Base-by-base conservation (phyloP, 1,140 invertebrate genomes). In the Penaeus japonicus region DNA sequence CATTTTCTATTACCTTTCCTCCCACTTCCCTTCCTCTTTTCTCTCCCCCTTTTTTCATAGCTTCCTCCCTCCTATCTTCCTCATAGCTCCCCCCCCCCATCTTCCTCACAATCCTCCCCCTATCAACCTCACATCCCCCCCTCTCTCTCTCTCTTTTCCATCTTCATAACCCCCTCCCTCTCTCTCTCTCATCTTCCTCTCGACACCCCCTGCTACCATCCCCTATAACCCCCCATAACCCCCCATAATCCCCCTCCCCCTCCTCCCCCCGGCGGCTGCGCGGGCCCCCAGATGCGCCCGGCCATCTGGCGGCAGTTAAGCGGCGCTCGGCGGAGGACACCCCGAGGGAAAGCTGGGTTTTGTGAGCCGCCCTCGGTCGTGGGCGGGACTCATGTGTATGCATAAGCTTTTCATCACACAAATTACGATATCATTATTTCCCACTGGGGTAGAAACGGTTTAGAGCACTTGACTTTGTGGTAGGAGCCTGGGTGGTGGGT, bases 401-500 rank as follows among this genome's bases (percentile, higher is more conserved):
- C 65, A 87, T 87, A 87, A 87, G 86, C 86, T 75, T 87, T 87
- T 87, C 86, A 87, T 87, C 86, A 87, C 57, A 75, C 62, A 87
- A 82, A 87, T 87, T 87, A 87, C 86, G 86, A 87, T 87, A 87
- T 87, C 86, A 87, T 87, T 87, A 87, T 83, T 87, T 87, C 65
- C 86, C 27, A 24, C 53, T 22, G 54, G 62, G 86, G 59, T 57
- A 70, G 85, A 47, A 87, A 84, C 62, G 83, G 83, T 47, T 54
- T 47, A 54, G 24, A 54, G 83, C 83, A 75, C 35, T 70, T 84
- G 59, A 55, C 27, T 65, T 84, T 27, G 39, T 75, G 65, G 30
- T 75, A 78, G 35, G 84, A 3, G n/a, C n/a, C n/a, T n/a, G n/a
- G n/a, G n/a, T n/a, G n/a, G n/a, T n/a, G n/a, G n/a, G n/a, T n/a